A percentile compares a stretch with the other conserved stretches of the same genome.
phyloP scores from a whole-genome alignment of 1,140 invertebrate genomes.

The Leptestheria dahalacensis region DNA sequence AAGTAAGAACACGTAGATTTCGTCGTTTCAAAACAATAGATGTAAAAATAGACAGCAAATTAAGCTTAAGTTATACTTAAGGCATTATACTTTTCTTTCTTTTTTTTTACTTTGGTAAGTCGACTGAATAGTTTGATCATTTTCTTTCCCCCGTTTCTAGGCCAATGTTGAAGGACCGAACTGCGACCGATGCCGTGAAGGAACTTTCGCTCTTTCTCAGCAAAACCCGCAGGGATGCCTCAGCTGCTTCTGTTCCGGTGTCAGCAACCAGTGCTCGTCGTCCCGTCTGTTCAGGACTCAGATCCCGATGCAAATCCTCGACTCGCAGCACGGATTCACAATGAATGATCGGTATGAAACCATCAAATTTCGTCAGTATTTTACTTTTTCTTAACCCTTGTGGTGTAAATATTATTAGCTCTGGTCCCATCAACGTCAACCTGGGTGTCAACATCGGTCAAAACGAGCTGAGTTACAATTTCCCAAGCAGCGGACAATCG shows the following conservation, averaged over 20 bases:
- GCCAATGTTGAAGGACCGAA: conserved; percentile 55
- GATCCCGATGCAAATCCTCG: conserved; percentile 46
- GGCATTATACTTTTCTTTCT: no score
- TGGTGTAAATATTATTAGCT: no score
- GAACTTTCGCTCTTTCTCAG: conserved; percentile 63
- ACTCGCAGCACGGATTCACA: conserved; percentile 41
- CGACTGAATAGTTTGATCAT: conserved; percentile 5
- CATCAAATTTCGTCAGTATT: conserved; percentile 14
- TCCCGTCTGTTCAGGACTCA: conserved; percentile 45
- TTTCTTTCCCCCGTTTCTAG: conserved; percentile 27
- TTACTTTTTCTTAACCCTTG: conserved; percentile 10
- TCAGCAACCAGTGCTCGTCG: conserved; percentile 52
- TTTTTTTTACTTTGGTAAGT: neutral
- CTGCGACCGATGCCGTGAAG: conserved; percentile 64
- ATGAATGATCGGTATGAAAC: conserved; percentile 44
- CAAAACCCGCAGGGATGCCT: conserved; percentile 66
- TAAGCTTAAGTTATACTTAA: no score
- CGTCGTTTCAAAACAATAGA: conserved; percentile 20
- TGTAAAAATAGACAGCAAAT: conserved; percentile 20
- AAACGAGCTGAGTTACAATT: conserved; percentile 40
- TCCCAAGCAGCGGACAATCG: conserved; percentile 23
- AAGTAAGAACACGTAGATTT: no score
- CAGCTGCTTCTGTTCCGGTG: conserved; percentile 82
- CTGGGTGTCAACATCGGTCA: conserved; percentile 24
- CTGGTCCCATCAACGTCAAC: neutral